phyloP scores from a whole-genome alignment of 2,888 invertebrate genomes.

The Meganola albula region DNA sequence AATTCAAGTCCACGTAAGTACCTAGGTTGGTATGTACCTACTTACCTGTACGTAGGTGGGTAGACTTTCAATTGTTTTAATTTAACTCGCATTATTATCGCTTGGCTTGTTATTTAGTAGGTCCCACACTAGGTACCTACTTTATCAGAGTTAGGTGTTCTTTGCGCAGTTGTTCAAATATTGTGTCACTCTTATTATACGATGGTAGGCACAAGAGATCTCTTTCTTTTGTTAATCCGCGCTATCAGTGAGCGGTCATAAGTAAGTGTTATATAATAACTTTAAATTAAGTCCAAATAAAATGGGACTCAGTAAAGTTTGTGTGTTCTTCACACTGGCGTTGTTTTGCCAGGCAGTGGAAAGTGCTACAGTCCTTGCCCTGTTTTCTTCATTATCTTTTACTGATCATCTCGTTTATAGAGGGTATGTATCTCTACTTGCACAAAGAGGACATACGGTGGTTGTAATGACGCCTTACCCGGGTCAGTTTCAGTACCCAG shows the following conservation, averaged over 20 bases:
- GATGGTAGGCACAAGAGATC: constrained; percentile 14
- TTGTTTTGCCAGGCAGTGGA: constrained; percentile 31
- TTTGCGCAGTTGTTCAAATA: constrained; percentile 40
- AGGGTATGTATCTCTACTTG: constrained; percentile 54
- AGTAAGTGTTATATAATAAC: constrained; percentile 14
- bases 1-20: no score
- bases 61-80: no score
- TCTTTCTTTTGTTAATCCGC: constrained; percentile 28
- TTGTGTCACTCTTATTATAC: constrained; percentile 8
- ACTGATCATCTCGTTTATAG: constrained; percentile 62
- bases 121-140: no score
- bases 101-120: no score
- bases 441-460: constrained; percentile 51
- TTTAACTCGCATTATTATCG: no score
- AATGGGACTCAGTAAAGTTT: constrained; percentile 34
- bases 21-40: no score
- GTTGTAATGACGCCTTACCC: constrained; percentile 68
- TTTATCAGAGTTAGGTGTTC: constrained; percentile 27
- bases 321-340: constrained; percentile 32
- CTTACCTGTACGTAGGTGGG: no score
- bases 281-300: constrained; percentile 12
- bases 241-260: constrained; percentile 22
- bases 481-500: constrained; percentile 54
- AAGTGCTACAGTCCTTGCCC: constrained; percentile 52
- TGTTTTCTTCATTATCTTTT: constrained; percentile 62